These are phyloP conservation scores for Glaucidium brasilianum DNA, from an alignment of 2,113 vertebrate species.

Conservation along the genomic window DNA sequence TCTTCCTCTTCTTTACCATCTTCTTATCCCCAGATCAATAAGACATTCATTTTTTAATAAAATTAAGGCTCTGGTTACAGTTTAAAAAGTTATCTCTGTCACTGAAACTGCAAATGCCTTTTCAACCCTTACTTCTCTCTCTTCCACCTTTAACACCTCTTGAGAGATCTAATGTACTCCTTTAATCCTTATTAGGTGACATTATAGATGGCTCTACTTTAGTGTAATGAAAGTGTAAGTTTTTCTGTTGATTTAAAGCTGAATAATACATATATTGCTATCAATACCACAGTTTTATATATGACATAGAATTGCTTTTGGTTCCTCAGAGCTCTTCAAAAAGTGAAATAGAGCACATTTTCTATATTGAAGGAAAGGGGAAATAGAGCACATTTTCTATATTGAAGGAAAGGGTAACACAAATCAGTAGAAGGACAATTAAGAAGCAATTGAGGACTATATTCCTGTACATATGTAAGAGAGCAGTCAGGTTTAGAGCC, in stretches of 20 bases:
- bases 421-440: neutral
- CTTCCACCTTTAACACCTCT: neutral
- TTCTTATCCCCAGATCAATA: neutral
- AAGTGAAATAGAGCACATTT: neutral
- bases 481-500: neutral
- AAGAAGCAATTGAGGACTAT: neutral
- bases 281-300: neutral
- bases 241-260: slow-evolving; percentile 7
- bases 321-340: neutral
- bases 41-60: neutral
- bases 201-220: neutral
- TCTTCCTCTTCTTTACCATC: neutral
- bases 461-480: neutral
- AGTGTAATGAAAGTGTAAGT: neutral
- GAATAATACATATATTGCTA: neutral
- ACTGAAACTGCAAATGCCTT: neutral
- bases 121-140: neutral
- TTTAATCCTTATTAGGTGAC: neutral
- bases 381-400: neutral
- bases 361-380: neutral
- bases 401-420: neutral
- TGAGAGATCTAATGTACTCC: neutral
- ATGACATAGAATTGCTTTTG: neutral
- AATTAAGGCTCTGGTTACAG: neutral
- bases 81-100: neutral